phyloP scores from a whole-genome alignment of 2,888 invertebrate genomes.

The Lymantria monacha region DNA sequence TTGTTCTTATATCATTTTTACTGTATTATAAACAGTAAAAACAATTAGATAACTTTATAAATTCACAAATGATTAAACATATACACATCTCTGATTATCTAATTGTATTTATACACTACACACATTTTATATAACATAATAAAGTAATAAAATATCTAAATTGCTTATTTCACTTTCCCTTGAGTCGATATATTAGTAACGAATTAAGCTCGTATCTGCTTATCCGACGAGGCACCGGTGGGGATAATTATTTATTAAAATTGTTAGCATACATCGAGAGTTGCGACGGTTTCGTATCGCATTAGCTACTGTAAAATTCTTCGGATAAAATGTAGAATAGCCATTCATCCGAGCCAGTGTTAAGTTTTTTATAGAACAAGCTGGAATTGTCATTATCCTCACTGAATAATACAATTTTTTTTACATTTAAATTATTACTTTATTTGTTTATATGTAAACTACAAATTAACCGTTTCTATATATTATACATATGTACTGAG shows the following conservation, averaged over 20 bases:
- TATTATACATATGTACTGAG: no score
- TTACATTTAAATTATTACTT: conserved; percentile 5
- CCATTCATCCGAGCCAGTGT: conserved; percentile 34
- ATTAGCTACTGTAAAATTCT: conserved; percentile 50
- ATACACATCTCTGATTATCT: no score
- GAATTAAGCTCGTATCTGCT: conserved; percentile 60
- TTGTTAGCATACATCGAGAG: conserved; percentile 58
- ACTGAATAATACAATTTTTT: conserved; percentile 29
- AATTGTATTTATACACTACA: no score
- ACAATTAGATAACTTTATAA: no score
- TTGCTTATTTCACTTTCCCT: conserved; percentile 8
- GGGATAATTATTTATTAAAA: conserved; percentile 76
- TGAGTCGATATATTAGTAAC: conserved; percentile 36
- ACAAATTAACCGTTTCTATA: no score
- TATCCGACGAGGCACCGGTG: conserved; percentile 49
- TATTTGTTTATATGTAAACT: no score
- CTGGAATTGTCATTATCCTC: conserved; percentile 33
- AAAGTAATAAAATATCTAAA: not conserved
- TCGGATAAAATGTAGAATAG: conserved; percentile 40
- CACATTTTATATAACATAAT: not conserved
- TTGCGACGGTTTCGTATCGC: conserved; percentile 39
- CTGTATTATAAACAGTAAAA: no score
- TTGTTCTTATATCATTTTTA: no score
- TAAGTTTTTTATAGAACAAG: conserved; percentile 4
- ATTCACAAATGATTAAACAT: no score